Conservation (phyloP, 2,797 vertebrate species). For the Vespertilio murinus region DNA sequence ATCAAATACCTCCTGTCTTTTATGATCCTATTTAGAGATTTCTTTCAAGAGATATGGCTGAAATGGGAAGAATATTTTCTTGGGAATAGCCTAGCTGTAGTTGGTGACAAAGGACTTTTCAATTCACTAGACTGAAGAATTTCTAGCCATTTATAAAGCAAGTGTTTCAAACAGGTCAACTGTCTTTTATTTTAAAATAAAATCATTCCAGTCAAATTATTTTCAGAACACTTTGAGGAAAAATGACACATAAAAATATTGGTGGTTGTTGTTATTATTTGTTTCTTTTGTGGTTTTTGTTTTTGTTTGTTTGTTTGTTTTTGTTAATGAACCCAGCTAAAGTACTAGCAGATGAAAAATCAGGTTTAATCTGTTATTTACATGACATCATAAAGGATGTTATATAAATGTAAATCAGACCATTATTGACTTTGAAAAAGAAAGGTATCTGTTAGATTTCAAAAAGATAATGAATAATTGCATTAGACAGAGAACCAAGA, state of each 20-base stretch:
- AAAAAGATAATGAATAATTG: constrained; percentile 26
- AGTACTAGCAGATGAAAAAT: background rate
- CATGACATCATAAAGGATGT: background rate
- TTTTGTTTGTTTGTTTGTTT: background rate
- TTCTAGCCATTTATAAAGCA: background rate
- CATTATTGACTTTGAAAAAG: background rate
- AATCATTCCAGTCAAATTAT: background rate
- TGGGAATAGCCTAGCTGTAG: background rate
- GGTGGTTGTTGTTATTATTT: too few relatives aligned
- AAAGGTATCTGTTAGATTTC: background rate
- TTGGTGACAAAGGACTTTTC: background rate
- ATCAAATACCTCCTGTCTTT: constrained; percentile 10
- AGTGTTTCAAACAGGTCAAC: background rate
- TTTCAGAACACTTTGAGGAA: constrained; percentile 6
- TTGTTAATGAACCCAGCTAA: background rate
- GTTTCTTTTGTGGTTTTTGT: too few relatives aligned
- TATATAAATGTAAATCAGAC: background rate
- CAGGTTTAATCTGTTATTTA: background rate
- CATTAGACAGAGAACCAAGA: background rate
- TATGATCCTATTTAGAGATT: background rate
- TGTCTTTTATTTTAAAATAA: background rate
- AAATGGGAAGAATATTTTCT: background rate
- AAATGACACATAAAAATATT: background rate
- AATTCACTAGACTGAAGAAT: background rate
- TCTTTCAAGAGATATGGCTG: background rate